These are phyloP conservation scores for Leucozona laternaria DNA, from an alignment of 2,888 invertebrate species.

Conservation along the genomic window DNA sequence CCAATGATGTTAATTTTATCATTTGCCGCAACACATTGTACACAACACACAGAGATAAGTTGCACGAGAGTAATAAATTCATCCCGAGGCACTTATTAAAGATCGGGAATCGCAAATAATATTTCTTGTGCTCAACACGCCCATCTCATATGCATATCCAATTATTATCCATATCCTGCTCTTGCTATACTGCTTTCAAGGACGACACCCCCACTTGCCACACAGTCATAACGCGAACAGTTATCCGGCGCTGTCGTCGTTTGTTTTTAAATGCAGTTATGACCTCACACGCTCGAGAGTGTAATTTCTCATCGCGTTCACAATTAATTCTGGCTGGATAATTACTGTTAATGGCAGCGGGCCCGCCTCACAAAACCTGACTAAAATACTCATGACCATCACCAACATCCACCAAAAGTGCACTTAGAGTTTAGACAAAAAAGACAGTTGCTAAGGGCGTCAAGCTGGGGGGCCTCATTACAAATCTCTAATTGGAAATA, in stretches of 20 bases:
- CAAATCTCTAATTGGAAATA: neutral
- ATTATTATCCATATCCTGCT: slow-evolving; percentile 31
- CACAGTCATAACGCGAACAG: neutral
- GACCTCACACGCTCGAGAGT: slow-evolving; percentile 50
- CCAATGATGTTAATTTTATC: slow-evolving; percentile 11
- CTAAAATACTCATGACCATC: slow-evolving; percentile 57
- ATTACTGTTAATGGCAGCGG: slow-evolving; percentile 62
- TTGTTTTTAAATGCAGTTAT: slow-evolving; percentile 28
- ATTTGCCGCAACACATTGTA: neutral
- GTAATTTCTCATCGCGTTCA: slow-evolving; percentile 62
- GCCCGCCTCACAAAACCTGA: slow-evolving; percentile 42
- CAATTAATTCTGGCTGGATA: slow-evolving; percentile 64
- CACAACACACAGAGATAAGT: slow-evolving; percentile 28
- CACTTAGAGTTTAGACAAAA: neutral
- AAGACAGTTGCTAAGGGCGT: neutral
- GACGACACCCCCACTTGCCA: neutral
- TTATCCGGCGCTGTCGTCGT: neutral
- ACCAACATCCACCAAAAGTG: neutral
- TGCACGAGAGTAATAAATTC: slow-evolving; percentile 34
- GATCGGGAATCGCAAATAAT: slow-evolving; percentile 32
- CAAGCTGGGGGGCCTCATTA: neutral
- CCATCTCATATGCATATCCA: slow-evolving; percentile 60
- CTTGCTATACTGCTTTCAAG: slow-evolving; percentile 30
- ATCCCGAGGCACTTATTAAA: slow-evolving; percentile 18
- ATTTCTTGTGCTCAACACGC: slow-evolving; percentile 44